A percentile compares a stretch with the other conserved stretches of the same genome.
These are phyloP conservation scores for Prolemur simus DNA, from an alignment of 2,113 vertebrate genomes.

Conservation along the genomic window DNA sequence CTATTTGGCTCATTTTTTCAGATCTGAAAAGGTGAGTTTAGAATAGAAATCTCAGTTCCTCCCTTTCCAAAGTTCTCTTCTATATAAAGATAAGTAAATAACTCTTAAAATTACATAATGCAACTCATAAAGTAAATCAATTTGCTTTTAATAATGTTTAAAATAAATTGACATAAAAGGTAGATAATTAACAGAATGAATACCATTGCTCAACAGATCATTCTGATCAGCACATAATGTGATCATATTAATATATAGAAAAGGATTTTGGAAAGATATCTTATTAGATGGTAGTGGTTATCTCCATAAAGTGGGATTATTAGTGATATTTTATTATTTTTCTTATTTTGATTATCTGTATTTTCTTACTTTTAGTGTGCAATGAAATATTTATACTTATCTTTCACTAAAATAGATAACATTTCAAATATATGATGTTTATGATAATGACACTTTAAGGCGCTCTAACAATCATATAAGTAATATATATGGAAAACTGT, in stretches of 20 bases:
- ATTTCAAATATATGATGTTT: not conserved
- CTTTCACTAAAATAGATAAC: not conserved
- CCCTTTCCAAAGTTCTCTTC: not conserved
- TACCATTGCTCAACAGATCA: not conserved
- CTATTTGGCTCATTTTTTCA: not conserved
- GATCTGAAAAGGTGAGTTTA: not conserved
- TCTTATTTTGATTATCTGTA: not conserved
- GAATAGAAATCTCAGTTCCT: not conserved
- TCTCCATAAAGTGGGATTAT: not conserved
- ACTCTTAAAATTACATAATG: not conserved
- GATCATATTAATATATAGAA: not conserved
- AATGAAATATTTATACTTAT: not conserved
- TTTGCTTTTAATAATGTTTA: not conserved
- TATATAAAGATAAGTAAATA: not conserved
- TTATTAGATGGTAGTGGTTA: not conserved
- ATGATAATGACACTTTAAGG: not conserved
- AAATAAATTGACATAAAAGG: not conserved
- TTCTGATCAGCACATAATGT: not conserved
- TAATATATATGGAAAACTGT: not conserved
- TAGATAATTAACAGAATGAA: not conserved
- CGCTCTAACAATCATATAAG: not conserved
- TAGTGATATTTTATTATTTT: not conserved
- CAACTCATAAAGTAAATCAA: not conserved
- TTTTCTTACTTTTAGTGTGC: not conserved
- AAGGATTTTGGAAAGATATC: not conserved